phyloP scores from a whole-genome alignment of 2,888 invertebrate genomes.

The Steinernema scapterisci region DNA sequence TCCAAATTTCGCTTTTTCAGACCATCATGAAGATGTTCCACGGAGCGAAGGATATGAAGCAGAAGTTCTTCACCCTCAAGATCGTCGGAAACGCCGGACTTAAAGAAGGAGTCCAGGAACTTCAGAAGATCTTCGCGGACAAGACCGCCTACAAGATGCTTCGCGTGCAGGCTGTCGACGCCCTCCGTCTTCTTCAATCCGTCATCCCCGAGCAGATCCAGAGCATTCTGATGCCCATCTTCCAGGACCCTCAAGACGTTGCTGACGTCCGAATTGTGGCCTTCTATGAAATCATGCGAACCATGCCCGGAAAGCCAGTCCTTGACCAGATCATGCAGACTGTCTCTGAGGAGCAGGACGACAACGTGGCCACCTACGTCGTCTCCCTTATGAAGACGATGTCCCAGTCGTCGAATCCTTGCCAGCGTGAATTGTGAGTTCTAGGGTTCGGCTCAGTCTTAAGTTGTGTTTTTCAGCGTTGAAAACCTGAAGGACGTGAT shows the following conservation, averaged over 20 bases:
- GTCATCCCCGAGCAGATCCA: slow-evolving; percentile 55
- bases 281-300: slow-evolving; percentile 50
- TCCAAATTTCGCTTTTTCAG: not conserved
- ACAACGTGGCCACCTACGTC: slow-evolving; percentile 58
- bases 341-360: slow-evolving; percentile 50
- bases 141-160: slow-evolving; percentile 29
- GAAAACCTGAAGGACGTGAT: slow-evolving; percentile 19
- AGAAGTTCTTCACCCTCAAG: slow-evolving; percentile 43
- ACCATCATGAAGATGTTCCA: not conserved
- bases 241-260: slow-evolving; percentile 52
- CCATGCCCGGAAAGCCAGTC: slow-evolving; percentile 51
- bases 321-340: slow-evolving; percentile 55
- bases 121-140: slow-evolving; percentile 48
- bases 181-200: slow-evolving; percentile 52
- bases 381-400: slow-evolving; percentile 48
- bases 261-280: slow-evolving; percentile 58
- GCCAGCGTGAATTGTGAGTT: slow-evolving; percentile 44
- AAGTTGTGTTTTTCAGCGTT: not conserved
- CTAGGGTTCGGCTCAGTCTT: not conserved
- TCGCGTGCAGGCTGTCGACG: slow-evolving; percentile 57
- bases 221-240: slow-evolving; percentile 60
- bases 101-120: slow-evolving; percentile 36
- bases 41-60: not conserved
- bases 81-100: slow-evolving; percentile 46
- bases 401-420: slow-evolving; percentile 52